Percentiles rank a stretch among this genome's conserved stretches.
Evolutionary conservation across 1,140 invertebrate genomes (phyloP).

Genomic region (Listronotus bonariensis): DNA sequence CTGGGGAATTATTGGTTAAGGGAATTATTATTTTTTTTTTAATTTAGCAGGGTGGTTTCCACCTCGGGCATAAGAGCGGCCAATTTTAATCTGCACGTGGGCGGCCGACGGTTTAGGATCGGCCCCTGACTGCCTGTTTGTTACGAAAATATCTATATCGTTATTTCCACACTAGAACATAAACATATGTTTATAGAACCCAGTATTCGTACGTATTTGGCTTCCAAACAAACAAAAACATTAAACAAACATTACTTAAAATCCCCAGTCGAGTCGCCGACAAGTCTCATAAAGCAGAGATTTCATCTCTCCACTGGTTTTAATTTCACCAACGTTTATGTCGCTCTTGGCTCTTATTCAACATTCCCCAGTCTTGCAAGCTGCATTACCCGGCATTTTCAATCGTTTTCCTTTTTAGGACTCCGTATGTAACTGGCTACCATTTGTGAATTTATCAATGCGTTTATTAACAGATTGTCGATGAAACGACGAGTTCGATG

Average conservation of each 20-base stretch:
- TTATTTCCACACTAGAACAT: too few species aligned
- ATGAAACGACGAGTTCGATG: not conserved
- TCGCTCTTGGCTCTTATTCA: conserved; percentile 28
- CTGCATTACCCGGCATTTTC: conserved; percentile 22
- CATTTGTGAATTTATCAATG: conserved; percentile 26
- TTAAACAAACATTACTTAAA: not conserved
- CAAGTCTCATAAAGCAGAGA: conserved; percentile 30
- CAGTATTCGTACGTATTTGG: conserved; percentile 7
- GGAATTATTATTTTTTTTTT: too few species aligned
- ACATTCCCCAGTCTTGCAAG: conserved; percentile 23
- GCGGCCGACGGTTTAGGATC: too few species aligned
- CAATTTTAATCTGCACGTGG: too few species aligned
- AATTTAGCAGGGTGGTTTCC: too few species aligned
- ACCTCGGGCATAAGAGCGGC: too few species aligned
- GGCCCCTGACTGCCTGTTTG: too few species aligned
- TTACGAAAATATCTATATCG: too few species aligned
- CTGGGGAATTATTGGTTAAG: too few species aligned
- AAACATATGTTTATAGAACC: too few species aligned
- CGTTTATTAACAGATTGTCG: conserved; percentile 12
- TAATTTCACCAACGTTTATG: conserved; percentile 27
- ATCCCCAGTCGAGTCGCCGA: conserved; percentile 4
- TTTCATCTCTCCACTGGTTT: conserved; percentile 29
- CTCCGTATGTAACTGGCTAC: conserved; percentile 22
- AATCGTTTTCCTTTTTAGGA: conserved; percentile 26
- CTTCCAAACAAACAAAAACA: not conserved